phyloP scores from a whole-genome alignment of 2,888 invertebrate species.

The Eristalis intricaria region DNA sequence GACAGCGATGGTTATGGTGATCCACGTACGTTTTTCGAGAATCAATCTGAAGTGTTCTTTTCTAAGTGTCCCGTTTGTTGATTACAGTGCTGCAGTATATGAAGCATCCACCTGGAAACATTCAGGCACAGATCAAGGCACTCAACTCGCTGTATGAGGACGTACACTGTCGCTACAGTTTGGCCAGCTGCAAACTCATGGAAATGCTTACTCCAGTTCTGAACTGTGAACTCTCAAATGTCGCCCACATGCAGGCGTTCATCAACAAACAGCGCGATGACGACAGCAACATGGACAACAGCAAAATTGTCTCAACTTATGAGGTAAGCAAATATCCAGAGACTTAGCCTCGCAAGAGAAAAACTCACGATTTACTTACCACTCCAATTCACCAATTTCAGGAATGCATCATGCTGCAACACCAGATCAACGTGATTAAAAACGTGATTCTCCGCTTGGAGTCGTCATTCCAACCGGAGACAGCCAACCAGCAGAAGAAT shows the following conservation, averaged over 20 bases:
- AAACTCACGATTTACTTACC: too few species aligned
- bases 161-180: constrained; percentile 89
- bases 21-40: constrained; percentile 71
- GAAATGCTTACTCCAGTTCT: constrained; percentile 89
- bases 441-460: constrained; percentile 89
- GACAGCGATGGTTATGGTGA: constrained; percentile 83
- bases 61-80: background rate
- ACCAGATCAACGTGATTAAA: constrained; percentile 92
- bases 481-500: constrained; percentile 79
- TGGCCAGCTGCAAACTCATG: constrained; percentile 92
- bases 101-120: constrained; percentile 76
- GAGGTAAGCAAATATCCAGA: constrained; percentile 78
- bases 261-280: constrained; percentile 87
- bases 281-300: constrained; percentile 81
- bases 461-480: constrained; percentile 82
- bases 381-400: constrained; percentile 77
- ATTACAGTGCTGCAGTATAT: constrained; percentile 76
- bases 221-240: constrained; percentile 90
- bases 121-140: constrained; percentile 84
- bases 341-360: too few species aligned
- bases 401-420: constrained; percentile 94
- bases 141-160: constrained; percentile 89
- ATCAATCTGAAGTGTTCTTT: background rate
- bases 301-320: constrained; percentile 82
- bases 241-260: constrained; percentile 92